Evolutionary conservation across 2,113 vertebrate species (phyloP).

Genomic region (Hymenochirus boettgeri): DNA sequence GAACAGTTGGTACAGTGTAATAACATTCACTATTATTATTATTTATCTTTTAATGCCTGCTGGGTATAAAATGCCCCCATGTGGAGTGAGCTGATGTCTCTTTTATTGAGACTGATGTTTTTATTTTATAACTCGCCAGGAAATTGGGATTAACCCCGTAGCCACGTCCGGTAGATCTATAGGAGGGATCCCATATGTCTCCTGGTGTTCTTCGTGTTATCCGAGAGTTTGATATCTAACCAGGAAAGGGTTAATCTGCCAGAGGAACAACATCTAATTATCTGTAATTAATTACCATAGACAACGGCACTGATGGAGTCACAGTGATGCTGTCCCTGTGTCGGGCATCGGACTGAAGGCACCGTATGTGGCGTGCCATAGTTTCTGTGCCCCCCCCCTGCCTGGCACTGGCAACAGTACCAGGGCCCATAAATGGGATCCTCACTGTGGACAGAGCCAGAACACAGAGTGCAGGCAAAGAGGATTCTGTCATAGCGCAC

Average conservation of each 20-base stretch:
- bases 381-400: too few relatives aligned
- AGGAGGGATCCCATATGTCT: too few relatives aligned
- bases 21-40: too few relatives aligned
- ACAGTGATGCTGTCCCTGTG: not conserved
- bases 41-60: too few relatives aligned
- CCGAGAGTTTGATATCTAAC: not conserved
- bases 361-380: too few relatives aligned
- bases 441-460: constrained; percentile 12
- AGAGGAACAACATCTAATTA: constrained; percentile 61
- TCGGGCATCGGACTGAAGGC: not conserved
- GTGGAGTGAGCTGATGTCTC: too few relatives aligned
- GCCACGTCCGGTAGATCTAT: too few relatives aligned
- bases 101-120: too few relatives aligned
- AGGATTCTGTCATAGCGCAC: constrained; percentile 40
- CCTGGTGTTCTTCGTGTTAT: not conserved
- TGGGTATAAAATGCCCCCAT: too few relatives aligned
- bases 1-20: too few relatives aligned
- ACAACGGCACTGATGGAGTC: constrained; percentile 14
- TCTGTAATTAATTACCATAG: constrained; percentile 37
- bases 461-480: constrained; percentile 33
- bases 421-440: constrained; percentile 32
- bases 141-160: too few relatives aligned
- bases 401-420: not conserved
- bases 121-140: too few relatives aligned
- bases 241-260: constrained; percentile 47